phyloP scores from a whole-genome alignment of 2,888 invertebrate species.

The Malacosoma neustria region DNA sequence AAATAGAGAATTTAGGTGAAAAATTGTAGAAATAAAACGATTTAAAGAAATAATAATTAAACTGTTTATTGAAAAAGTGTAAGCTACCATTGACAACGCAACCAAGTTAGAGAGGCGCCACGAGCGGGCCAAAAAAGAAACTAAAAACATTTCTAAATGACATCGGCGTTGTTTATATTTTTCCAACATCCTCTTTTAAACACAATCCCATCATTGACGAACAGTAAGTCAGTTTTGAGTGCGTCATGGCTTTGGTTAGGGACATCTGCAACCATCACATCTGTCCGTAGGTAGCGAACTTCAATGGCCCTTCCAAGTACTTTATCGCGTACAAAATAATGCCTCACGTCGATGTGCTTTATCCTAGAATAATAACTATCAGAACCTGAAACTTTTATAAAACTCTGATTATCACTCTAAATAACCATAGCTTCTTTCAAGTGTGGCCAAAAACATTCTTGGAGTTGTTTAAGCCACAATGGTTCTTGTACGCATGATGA shows the following conservation, averaged over 20 bases:
- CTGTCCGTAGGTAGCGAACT: constrained; percentile 9
- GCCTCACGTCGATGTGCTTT: background rate
- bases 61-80: too few species aligned
- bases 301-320: background rate
- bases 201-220: constrained; percentile 10
- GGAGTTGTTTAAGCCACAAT: constrained; percentile 14
- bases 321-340: background rate
- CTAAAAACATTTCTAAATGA: constrained; percentile 13
- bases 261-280: constrained; percentile 11
- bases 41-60: too few species aligned
- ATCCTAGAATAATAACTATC: constrained; percentile 1
- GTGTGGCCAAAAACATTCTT: constrained; percentile 8
- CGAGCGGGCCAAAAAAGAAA: too few species aligned
- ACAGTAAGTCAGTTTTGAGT: constrained; percentile 10
- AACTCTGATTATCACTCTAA: constrained; percentile 10
- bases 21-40: too few species aligned
- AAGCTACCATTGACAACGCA: too few species aligned
- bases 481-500: constrained; percentile 16
- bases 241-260: constrained; percentile 11
- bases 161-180: background rate
- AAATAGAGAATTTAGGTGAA: too few species aligned
- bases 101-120: too few species aligned
- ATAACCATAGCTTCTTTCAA: constrained; percentile 3
- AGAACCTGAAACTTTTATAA: constrained; percentile 9
- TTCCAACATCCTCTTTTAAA: constrained; percentile 10